A percentile compares a stretch with the other conserved stretches of the same genome.
These are phyloP conservation scores for Tringa solitaria DNA, from an alignment of 2,113 vertebrate species.

Conservation along the genomic window DNA sequence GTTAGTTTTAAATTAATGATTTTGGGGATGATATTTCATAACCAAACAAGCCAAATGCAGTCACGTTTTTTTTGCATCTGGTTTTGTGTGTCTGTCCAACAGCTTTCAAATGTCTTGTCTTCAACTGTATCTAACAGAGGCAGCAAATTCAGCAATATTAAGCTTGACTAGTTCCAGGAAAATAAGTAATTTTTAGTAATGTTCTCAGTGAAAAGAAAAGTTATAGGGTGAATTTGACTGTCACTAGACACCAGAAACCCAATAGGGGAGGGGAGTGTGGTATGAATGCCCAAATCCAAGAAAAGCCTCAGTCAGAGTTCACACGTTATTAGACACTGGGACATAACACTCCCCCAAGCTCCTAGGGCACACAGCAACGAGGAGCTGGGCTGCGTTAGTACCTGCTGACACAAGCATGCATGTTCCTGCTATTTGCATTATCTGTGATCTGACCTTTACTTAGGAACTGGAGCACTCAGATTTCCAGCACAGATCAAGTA, in stretches of 20 bases:
- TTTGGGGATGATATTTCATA: background rate
- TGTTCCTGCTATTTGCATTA: background rate
- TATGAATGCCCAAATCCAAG: background rate
- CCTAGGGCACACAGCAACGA: background rate
- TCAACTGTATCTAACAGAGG: background rate
- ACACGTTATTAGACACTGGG: background rate
- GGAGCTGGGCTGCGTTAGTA: background rate
- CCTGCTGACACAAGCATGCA: background rate
- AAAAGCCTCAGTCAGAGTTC: background rate
- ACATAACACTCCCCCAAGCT: background rate
- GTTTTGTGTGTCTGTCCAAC: background rate
- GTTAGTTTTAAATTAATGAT: background rate
- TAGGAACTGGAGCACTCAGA: background rate
- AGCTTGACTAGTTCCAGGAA: background rate
- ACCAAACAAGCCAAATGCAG: background rate
- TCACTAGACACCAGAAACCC: background rate
- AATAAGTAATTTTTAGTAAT: background rate
- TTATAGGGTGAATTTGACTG: background rate
- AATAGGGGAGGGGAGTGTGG: background rate
- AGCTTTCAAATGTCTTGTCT: background rate
- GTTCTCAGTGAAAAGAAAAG: background rate
- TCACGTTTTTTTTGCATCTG: background rate
- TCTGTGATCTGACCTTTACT: background rate
- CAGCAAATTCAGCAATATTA: background rate
- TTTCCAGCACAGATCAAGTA: background rate